Base-by-base conservation (phyloP, 2,888 invertebrate species). In the Autographa gamma region DNA sequence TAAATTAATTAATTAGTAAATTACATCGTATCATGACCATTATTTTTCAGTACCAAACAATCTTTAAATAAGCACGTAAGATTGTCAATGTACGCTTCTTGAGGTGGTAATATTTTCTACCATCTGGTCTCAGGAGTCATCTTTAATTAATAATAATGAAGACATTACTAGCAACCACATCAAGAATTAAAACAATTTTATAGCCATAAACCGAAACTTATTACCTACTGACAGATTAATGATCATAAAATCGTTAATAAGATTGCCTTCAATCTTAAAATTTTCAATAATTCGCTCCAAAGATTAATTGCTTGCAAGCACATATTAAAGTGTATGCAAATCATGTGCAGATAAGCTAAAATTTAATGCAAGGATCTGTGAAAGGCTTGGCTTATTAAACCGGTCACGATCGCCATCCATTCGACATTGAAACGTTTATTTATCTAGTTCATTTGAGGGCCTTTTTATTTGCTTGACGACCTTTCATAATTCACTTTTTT, bases 341-440 rank as follows among this genome's bases (percentile, higher is more conserved):
- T 84, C 77, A 79, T 85, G 78, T 72, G 71, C 73, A 77, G 77
- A 83, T 84, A 84, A 85, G 78, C 79, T 83, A 73, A 85, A 83
- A 81, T 85, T 83, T 81, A 82, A 78, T 70, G 83, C 84, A 86
- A 85, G 84, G 84, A 86, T 85, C 88, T 82, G 85, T 88, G 88
- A 88, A 88, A 88, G 89, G 87, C 74, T 69, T 58, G 73, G 66
- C 66, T 75, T 84, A 85, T 84, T 86, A 83, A 81, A 82, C 86
- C 69, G 76, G 86, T 88, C 88, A 88, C 88, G 88, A 85, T 76
- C 64, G 68, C 73, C 80, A 71, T 71, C 79, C 78, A 85, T 85
- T 73, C 67, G 88, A 85, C 88, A 88, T 88, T 88, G 88, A 87
- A 79, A 76, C 71, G 65, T 76, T 63, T 74, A 68, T 66, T 73